Conservation (phyloP, 2,113 vertebrate species). For the Nibea coibor region DNA sequence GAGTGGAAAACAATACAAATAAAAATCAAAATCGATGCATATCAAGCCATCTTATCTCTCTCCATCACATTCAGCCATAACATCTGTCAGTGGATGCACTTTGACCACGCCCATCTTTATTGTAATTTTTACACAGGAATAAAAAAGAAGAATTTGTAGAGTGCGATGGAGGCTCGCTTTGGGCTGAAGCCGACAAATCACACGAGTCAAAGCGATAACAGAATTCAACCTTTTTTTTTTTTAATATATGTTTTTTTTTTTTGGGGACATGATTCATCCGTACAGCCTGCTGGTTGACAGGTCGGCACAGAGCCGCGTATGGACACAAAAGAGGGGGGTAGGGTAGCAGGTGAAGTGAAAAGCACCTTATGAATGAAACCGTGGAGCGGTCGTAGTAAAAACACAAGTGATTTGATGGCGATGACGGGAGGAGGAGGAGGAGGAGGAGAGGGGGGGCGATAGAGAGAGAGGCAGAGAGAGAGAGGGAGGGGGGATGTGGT, state of each 20-base stretch:
- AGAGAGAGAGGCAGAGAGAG: background rate
- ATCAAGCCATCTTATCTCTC: conserved; percentile 82
- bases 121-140: conserved; percentile 73
- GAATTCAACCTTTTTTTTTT: conserved; percentile 29
- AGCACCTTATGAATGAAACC: conserved; percentile 88
- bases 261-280: conserved; percentile 31
- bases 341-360: conserved; percentile 84
- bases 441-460: conserved; percentile 33
- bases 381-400: conserved; percentile 85
- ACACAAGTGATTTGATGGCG: conserved; percentile 85
- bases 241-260: background rate
- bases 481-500: background rate
- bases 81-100: conserved; percentile 76
- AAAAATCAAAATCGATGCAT: conserved; percentile 54
- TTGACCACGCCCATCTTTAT: conserved; percentile 85
- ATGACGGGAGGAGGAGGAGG: conserved; percentile 71
- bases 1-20: conserved; percentile 1
- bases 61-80: conserved; percentile 80
- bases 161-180: conserved; percentile 33
- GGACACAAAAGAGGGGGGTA: conserved; percentile 72
- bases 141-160: conserved; percentile 56
- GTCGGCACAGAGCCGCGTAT: conserved; percentile 59
- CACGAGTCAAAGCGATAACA: conserved; percentile 45
- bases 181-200: conserved; percentile 30
- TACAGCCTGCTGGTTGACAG: conserved; percentile 52